Conservation (phyloP, 1,140 invertebrate genomes). For the Zaprionus vittiger region DNA sequence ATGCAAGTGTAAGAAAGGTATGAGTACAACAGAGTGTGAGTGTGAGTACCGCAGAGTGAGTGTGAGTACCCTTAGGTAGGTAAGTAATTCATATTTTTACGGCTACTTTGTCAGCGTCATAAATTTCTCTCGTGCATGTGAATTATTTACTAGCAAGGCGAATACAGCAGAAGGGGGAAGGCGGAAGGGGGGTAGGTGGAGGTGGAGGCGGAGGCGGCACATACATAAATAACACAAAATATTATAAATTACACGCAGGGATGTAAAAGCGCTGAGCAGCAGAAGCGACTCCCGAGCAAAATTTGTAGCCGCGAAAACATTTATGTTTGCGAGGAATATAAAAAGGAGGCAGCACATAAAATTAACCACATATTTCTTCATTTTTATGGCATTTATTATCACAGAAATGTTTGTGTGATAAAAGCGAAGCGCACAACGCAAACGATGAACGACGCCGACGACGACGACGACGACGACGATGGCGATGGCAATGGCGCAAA, state of each 20-base stretch:
- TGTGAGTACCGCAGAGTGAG: not conserved
- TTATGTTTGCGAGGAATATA: conserved; percentile 72
- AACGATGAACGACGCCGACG: conserved; percentile 69
- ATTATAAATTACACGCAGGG: conserved; percentile 80
- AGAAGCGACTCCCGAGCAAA: conserved; percentile 36
- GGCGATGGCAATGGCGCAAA: conserved; percentile 50
- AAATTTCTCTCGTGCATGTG: conserved; percentile 73
- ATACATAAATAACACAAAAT: conserved; percentile 79
- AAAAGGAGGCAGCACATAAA: conserved; percentile 79
- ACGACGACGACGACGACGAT: conserved; percentile 7
- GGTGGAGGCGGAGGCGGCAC: conserved; percentile 23
- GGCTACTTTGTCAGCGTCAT: conserved; percentile 82
- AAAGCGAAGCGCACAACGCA: conserved; percentile 62
- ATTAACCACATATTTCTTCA: conserved; percentile 83
- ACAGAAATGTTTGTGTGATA: conserved; percentile 83
- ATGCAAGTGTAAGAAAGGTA: not conserved
- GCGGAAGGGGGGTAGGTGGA: not conserved
- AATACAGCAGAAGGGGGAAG: conserved; percentile 6
- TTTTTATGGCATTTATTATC: conserved; percentile 83
- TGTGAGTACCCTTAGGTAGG: conserved; percentile 43
- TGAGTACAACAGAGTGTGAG: not conserved
- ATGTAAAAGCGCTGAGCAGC: conserved; percentile 57
- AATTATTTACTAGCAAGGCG: conserved; percentile 76
- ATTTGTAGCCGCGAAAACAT: conserved; percentile 80
- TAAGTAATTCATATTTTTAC: conserved; percentile 77